Base-by-base conservation (phyloP, 2,113 vertebrate genomes). In the Engystomops pustulosus region DNA sequence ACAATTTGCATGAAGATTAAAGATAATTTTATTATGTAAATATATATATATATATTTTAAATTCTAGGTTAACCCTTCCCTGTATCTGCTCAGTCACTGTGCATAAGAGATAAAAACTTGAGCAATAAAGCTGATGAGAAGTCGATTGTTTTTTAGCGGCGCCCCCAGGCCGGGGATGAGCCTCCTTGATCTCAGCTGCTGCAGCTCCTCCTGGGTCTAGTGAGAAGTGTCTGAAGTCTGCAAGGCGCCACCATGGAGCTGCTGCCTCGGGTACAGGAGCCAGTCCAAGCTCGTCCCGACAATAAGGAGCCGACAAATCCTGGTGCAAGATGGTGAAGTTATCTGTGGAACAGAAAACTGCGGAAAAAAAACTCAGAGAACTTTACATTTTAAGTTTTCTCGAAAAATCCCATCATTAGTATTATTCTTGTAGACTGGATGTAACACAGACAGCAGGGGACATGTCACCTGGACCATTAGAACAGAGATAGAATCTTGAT, bases 211-310 rank as follows among this genome's bases (percentile, higher is more conserved):
- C 89, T 87, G 90, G 91, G 91, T 94, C 91, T 93, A 91, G 88
- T 89, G 81, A 83, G 83, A 74, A 86, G 86, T 91, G 91, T 88
- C 92, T 91, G 89, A 87, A 93, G 93, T 89, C 92, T 91, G 91
- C 87, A 82, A 93, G 95, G 95, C 96, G 94, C 94, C 95, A 96
- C 90, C 0, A 87, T 91, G 90, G 93, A 94, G 95, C 95, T 92
- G 91, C 95, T 95, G 94, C 93, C 94, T 95, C 94, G 95, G 95
- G 96, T 96, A 95, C 95, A 95, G 89, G 88, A 89, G 88, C 90
- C 86, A 90, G 93, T 91, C 87, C 90, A 86, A 87, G 89, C 89
- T 91, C 88, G 91, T 94, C 95, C 86, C 87, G 69, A 69, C 15
- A 30, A 65, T 5, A 32, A 65, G 60, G 86, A 12, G 49, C 44